Percentiles rank a stretch among this genome's conserved stretches.
These are phyloP conservation scores for Himalopsyche anomala DNA, from an alignment of 2,888 invertebrate species.

Conservation along the genomic window DNA sequence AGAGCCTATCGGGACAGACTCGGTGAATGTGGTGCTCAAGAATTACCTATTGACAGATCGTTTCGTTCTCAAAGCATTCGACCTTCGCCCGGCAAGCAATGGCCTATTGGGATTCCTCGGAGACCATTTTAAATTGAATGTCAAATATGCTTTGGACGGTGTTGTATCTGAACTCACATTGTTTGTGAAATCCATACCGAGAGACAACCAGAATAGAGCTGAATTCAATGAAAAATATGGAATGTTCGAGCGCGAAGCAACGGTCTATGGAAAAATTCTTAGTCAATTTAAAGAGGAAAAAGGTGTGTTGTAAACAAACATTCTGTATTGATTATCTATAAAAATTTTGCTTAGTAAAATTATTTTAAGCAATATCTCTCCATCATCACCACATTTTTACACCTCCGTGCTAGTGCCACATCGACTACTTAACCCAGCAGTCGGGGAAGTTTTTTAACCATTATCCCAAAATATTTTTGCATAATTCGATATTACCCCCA, in stretches of 20 bases:
- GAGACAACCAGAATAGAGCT: constrained; percentile 49
- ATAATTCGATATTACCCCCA: too few species aligned
- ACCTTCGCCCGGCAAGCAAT: constrained; percentile 49
- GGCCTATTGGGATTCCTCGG: constrained; percentile 61
- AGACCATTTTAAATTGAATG: constrained; percentile 56
- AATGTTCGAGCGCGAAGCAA: constrained; percentile 56
- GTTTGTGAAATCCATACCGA: constrained; percentile 58
- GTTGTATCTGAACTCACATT: constrained; percentile 16
- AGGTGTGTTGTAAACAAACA: constrained; percentile 46
- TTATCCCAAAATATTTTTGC: too few species aligned
- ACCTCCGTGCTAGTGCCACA: too few species aligned
- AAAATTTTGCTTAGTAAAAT: too few species aligned
- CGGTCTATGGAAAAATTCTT: constrained; percentile 53
- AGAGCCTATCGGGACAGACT: constrained; percentile 1
- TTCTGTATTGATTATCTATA: background rate
- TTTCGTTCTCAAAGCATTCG: constrained; percentile 53
- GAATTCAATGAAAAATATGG: constrained; percentile 52
- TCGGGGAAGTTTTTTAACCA: too few species aligned
- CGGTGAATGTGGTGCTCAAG: constrained; percentile 40
- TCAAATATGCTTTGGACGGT: constrained; percentile 54
- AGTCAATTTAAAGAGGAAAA: constrained; percentile 51
- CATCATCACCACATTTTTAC: too few species aligned
- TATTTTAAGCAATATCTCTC: too few species aligned
- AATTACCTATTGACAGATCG: constrained; percentile 48
- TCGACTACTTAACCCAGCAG: too few species aligned